These are phyloP conservation scores for Hylia prasina DNA, from an alignment of 2,113 vertebrate genomes.

Conservation along the genomic window DNA sequence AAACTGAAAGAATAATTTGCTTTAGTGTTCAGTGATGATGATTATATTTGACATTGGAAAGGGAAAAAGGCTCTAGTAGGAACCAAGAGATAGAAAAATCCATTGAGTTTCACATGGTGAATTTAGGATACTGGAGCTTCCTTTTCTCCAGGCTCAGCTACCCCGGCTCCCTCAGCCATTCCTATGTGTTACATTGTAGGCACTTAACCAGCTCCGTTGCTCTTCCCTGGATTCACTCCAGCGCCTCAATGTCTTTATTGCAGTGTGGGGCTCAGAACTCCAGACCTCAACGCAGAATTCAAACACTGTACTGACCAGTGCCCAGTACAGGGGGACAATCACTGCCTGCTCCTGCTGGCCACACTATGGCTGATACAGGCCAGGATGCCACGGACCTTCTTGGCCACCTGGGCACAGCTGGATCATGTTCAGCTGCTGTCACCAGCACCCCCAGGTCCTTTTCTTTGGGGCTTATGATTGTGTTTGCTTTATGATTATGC, in stretches of 20 bases:
- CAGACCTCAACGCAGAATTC: accelerated
- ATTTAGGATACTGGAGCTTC: not conserved
- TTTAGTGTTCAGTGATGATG: not conserved
- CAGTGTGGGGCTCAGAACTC: accelerated
- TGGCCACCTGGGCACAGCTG: not conserved
- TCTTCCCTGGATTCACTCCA: accelerated
- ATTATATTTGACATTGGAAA: not conserved
- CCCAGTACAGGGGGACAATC: accelerated
- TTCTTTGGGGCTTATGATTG: not conserved
- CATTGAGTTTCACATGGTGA: not conserved
- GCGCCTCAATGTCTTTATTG: not conserved
- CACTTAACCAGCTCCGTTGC: accelerated
- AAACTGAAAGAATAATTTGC: not conserved
- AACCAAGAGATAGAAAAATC: not conserved
- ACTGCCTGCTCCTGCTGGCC: not conserved
- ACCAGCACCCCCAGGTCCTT: not conserved
- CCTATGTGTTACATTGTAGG: not conserved
- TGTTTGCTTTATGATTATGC: not conserved
- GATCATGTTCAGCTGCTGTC: not conserved
- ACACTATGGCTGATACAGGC: accelerated
- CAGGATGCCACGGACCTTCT: not conserved
- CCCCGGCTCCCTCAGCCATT: not conserved
- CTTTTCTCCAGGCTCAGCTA: not conserved
- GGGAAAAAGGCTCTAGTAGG: not conserved
- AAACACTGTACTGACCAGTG: no score